These are phyloP conservation scores for Hypotaenidia okinawae DNA, from an alignment of 2,797 vertebrate species.

Conservation along the genomic window DNA sequence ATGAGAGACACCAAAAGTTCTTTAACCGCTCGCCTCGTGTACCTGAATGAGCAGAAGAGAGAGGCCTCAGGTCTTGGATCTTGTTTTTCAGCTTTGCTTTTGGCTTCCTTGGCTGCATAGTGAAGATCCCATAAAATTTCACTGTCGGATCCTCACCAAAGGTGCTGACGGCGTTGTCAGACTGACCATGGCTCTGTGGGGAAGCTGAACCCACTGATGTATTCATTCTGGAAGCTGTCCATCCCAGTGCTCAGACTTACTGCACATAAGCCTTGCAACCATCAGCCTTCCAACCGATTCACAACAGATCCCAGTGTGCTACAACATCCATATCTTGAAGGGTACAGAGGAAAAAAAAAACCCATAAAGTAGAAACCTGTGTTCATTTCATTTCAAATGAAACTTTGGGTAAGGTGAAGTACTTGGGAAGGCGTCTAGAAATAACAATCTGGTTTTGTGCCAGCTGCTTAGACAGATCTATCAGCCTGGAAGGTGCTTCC, in stretches of 20 bases:
- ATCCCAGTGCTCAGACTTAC: too few species aligned
- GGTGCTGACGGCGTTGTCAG: neutral
- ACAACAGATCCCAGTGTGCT: neutral
- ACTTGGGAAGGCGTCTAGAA: neutral
- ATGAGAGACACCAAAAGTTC: neutral
- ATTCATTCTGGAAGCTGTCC: neutral
- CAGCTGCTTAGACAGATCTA: neutral
- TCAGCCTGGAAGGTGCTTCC: neutral
- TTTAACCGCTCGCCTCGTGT: conserved; percentile 7
- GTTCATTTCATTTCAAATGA: neutral
- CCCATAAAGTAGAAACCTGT: neutral
- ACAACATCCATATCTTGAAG: accelerated
- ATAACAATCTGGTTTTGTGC: neutral
- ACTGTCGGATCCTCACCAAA: neutral
- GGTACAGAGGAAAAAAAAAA: neutral
- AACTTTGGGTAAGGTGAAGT: neutral
- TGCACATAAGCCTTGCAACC: neutral
- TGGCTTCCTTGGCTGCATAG: neutral
- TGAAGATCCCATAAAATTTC: neutral
- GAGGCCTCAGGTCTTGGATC: neutral
- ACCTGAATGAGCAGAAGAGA: neutral
- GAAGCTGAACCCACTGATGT: accelerated
- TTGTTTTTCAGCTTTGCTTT: neutral
- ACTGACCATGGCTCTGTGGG: accelerated
- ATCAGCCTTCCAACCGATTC: accelerated